Base-by-base conservation (phyloP, 2,888 invertebrate species). In the Seira ritae region DNA sequence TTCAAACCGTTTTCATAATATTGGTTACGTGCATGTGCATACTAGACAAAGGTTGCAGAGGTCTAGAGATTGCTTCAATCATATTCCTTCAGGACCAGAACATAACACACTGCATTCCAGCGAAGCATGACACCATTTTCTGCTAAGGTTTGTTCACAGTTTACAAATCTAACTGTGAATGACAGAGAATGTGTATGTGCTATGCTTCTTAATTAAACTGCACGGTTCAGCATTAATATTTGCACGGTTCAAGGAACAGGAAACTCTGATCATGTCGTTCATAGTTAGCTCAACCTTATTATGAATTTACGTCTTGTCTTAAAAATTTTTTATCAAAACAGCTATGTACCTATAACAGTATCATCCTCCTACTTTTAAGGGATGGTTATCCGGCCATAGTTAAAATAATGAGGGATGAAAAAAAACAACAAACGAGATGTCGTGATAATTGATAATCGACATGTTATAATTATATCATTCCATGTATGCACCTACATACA, bases 161-260 rank as follows among this genome's bases (percentile, higher is more conserved):
- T 67, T 67, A 17, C 67, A 24, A 3, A 67, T 31, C 31, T 67
- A 67, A 67, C 67, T 67, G 67, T 67, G 67, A 67, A 67, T 67
- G 67, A 67, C n/a, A 42, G 6, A 67, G 31, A 17, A 31, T 67
- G 66, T 20, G 2, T 12, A 19, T 12, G 6, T 12, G 42, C 42
- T 42, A n/a, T 42, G 42, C 42, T 8, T 42, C 6, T 42, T 42
- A 42, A 42, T 42, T 42, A 42, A n/a, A 42, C 42, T 42, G 42
- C 12, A 8, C 6, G 42, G 6, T 42, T 12, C 12, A 42, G 42
- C 42, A 6, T 8, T 42, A n/a, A n/a, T n/a, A n/a, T n/a, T n/a
- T n/a, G n/a, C n/a, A 42, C 6, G 12, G 42, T 42, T 42, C 12
- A 42, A 42, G 42, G 12, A 42, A 42, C 42, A 42, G 42, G 42